phyloP scores from a whole-genome alignment of 2,888 invertebrate species.

The Teinopalpus imperialis region DNA sequence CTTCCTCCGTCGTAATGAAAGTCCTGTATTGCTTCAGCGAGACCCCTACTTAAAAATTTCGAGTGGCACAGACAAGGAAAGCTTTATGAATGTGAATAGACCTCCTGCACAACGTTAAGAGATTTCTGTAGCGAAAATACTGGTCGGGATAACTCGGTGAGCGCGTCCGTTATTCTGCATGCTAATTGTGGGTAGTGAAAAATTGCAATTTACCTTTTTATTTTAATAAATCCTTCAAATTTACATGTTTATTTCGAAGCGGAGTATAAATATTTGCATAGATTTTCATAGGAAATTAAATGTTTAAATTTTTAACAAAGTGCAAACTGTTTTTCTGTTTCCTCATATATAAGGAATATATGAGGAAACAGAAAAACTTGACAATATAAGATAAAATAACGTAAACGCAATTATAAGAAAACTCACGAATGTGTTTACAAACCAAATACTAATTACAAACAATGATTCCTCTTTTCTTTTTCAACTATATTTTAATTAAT shows the following conservation, averaged over 20 bases:
- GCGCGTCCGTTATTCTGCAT: background rate
- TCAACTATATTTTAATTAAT: too few species aligned
- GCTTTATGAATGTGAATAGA: conserved; percentile 13
- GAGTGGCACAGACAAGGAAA: conserved; percentile 1
- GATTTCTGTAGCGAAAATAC: background rate
- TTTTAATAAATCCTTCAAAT: too few species aligned
- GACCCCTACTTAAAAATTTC: conserved; percentile 1
- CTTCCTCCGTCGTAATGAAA: background rate
- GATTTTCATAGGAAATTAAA: too few species aligned
- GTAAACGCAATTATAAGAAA: too few species aligned
- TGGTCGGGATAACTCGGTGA: background rate
- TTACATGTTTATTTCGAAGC: background rate
- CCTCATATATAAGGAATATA: too few species aligned
- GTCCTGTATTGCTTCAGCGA: background rate
- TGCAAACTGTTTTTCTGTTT: too few species aligned
- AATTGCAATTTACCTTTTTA: background rate
- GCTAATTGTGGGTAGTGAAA: background rate
- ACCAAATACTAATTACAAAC: too few species aligned
- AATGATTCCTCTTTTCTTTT: too few species aligned
- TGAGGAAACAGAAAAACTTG: too few species aligned
- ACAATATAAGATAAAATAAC: too few species aligned
- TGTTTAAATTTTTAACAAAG: too few species aligned
- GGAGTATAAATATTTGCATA: background rate
- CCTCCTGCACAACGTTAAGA: background rate
- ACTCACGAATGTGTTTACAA: too few species aligned